phyloP scores from a whole-genome alignment of 2,797 vertebrate genomes.

The Sardinella longiceps region DNA sequence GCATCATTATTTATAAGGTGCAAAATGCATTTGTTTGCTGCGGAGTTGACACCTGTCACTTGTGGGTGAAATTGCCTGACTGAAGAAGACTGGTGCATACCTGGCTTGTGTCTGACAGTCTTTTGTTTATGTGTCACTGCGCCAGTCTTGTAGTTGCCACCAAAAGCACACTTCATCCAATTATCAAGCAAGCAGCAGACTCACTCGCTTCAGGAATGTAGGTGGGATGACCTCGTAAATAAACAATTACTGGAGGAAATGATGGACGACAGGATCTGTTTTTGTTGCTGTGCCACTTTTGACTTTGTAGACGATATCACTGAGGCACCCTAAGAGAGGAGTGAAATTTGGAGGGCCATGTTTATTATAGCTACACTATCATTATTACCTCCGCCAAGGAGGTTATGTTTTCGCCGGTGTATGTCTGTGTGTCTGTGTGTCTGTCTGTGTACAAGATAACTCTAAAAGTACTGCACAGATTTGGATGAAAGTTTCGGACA shows the following conservation, averaged over 20 bases:
- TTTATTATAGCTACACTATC: neutral
- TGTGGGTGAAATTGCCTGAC: slow-evolving; percentile 44
- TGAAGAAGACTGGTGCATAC: neutral
- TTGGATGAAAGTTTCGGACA: too few relatives aligned
- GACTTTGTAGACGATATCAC: neutral
- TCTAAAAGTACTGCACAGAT: too few relatives aligned
- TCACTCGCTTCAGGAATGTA: neutral
- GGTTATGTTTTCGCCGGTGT: too few relatives aligned
- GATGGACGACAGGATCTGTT: neutral
- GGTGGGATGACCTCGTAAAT: neutral
- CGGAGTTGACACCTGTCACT: slow-evolving; percentile 4
- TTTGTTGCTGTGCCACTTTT: neutral
- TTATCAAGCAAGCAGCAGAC: neutral
- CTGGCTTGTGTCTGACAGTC: neutral
- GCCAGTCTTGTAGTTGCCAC: neutral
- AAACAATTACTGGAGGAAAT: neutral
- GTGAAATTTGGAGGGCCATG: neutral
- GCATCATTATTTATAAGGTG: neutral
- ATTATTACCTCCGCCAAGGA: too few relatives aligned
- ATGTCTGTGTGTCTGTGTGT: too few relatives aligned
- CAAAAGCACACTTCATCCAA: neutral
- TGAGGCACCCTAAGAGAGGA: neutral
- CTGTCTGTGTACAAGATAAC: too few relatives aligned
- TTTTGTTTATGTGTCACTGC: neutral
- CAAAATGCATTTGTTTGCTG: slow-evolving; percentile 5